These are phyloP conservation scores for Myotis findleyi DNA, from an alignment of 2,797 vertebrate genomes.

Conservation along the genomic window DNA sequence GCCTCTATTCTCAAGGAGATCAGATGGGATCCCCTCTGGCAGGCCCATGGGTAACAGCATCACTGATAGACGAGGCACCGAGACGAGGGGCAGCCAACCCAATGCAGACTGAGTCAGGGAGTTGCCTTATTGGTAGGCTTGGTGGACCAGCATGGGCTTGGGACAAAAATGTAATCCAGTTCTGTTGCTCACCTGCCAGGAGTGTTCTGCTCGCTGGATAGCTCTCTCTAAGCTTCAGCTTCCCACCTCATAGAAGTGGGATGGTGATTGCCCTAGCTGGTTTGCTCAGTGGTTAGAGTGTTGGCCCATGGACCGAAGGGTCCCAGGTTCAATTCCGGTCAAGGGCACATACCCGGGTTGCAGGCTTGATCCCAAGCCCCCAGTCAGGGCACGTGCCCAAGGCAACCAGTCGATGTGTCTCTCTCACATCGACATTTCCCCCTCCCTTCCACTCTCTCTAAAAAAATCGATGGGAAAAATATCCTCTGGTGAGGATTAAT, in stretches of 20 bases:
- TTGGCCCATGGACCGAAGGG: too few species aligned
- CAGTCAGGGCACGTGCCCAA: too few species aligned
- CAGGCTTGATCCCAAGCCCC: too few species aligned
- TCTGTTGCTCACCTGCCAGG: background rate
- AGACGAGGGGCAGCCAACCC: background rate
- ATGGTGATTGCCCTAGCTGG: background rate
- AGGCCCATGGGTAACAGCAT: background rate
- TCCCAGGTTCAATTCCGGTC: too few species aligned
- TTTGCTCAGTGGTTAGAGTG: too few species aligned
- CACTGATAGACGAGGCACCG: background rate
- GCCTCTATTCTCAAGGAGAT: background rate
- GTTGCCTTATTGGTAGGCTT: too few species aligned
- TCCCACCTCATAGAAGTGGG: background rate
- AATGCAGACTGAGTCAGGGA: background rate
- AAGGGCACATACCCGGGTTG: too few species aligned
- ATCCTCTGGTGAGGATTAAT: background rate
- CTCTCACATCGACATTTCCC: too few species aligned
- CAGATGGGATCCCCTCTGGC: background rate
- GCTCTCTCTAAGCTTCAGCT: background rate
- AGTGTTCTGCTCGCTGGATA: background rate
- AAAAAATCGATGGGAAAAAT: too few species aligned
- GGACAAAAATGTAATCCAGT: background rate
- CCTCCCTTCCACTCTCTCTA: too few species aligned
- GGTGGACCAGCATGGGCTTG: background rate
- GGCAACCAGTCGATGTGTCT: too few species aligned